A percentile compares a stretch with the other conserved stretches of the same genome.
phyloP scores from a whole-genome alignment of 2,888 invertebrate genomes.

The Girardia tigrina region DNA sequence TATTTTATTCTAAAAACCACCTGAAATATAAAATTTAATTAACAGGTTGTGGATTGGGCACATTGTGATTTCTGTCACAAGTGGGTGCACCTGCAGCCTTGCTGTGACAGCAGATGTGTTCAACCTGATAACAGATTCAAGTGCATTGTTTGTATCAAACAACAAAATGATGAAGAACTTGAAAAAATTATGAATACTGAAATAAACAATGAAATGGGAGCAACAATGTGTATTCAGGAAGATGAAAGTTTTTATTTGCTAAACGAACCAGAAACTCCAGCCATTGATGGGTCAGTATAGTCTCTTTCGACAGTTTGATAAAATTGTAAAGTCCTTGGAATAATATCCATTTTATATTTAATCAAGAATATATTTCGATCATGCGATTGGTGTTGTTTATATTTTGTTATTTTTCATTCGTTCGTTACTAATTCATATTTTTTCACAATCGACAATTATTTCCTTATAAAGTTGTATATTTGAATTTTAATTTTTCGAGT shows the following conservation, averaged over 20 bases:
- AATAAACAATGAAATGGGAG: slow-evolving; percentile 1
- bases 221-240: slow-evolving; percentile 8
- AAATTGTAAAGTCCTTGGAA: not conserved
- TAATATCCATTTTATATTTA: not conserved
- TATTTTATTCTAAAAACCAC: too few relatives aligned
- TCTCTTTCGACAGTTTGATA: not conserved
- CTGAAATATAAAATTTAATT: too few relatives aligned
- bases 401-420: not conserved
- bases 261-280: not conserved
- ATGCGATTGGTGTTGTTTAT: not conserved
- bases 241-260: not conserved
- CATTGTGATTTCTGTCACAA: slow-evolving; percentile 26
- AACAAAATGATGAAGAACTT: slow-evolving; percentile 15
- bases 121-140: slow-evolving; percentile 25
- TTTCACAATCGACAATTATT: slow-evolving; percentile 9
- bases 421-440: not conserved
- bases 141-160: slow-evolving; percentile 20
- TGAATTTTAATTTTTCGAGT: slow-evolving; percentile 4
- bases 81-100: slow-evolving; percentile 13
- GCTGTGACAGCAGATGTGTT: slow-evolving; percentile 23
- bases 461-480: not conserved
- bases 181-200: slow-evolving; percentile 12
- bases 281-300: not conserved
- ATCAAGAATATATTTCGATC: slow-evolving; percentile 6
- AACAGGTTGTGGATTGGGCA: slow-evolving; percentile 27